Evolutionary conservation across 2,797 vertebrate genomes (phyloP), one percentile per base, ranked within the genome.

Genomic region (Arctocebus calabarensis): DNA sequence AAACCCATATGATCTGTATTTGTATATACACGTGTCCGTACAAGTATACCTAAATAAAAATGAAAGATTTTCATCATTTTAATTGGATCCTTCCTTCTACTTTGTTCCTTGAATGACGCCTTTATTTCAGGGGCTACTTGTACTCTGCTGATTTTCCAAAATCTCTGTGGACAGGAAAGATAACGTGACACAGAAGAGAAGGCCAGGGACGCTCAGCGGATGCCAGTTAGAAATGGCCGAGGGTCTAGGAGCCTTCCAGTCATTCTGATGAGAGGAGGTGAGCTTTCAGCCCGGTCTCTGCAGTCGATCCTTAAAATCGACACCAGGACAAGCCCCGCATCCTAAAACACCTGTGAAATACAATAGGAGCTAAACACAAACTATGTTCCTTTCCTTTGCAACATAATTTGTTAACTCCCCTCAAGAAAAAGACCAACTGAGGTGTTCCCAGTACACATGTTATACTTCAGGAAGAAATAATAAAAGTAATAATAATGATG

Each of bases 11-110:
- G 86, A 98, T 99, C 99, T 99, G 99, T 99, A 99, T 99, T 99
- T 99, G 99, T 99, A 99, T 99, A 99, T 99, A 99, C 99, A 99
- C 98, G 98, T 99, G 99, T 99, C 99, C 99, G 98, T 99, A 99
- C 99, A 99, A 99, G 98, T 99, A 99, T 99, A 99, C 99, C 99
- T 99, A 99, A 99, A 99, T 99, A 99, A 99, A 99, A 98, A 98
- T 97, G 96, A 98, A 99, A 98, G 97, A 97, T 98, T 98, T 98
- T 98, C 99, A 99, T 99, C 98, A 98, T 99, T 99, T 99, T 99
- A 98, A 98, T 99, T 98, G 97, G 94, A 97, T 98, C 97, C 97
- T 95, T 98, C 97, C 98, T 97, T 97, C 94, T 98, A 97, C 88
- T 98, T 98, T 98, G 94, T 98, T 98, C 96, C 70, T 88, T 97